A percentile compares a stretch with the other conserved stretches of the same genome.
Evolutionary conservation across 2,888 invertebrate species (phyloP).

Genomic region (Trachelus stipa): DNA sequence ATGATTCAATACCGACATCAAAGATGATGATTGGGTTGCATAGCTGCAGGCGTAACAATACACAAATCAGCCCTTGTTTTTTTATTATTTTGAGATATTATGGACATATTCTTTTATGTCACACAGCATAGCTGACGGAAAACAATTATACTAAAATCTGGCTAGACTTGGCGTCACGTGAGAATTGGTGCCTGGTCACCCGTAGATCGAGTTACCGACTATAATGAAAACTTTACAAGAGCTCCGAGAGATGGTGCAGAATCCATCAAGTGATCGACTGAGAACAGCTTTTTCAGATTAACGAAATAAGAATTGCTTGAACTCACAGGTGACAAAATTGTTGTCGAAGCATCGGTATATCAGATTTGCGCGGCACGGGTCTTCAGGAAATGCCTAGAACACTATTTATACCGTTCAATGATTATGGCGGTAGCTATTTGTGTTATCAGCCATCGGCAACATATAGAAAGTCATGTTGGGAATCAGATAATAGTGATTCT

Average conservation of each 20-base stretch:
- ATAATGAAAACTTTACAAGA: neutral
- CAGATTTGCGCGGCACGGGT: neutral
- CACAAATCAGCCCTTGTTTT: neutral
- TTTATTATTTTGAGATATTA: neutral
- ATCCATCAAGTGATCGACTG: neutral
- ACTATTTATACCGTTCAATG: neutral
- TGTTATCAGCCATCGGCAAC: neutral
- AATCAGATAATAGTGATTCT: neutral
- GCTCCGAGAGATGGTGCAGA: neutral
- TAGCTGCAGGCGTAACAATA: neutral
- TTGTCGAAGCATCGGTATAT: neutral
- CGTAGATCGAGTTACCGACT: neutral
- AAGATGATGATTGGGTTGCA: neutral
- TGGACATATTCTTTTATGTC: neutral
- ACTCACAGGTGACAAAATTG: neutral
- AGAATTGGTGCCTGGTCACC: neutral
- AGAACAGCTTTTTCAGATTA: neutral
- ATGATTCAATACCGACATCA: neutral
- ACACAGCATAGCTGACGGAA: neutral
- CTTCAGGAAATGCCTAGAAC: neutral
- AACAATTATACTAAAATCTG: neutral
- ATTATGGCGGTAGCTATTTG: neutral
- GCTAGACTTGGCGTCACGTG: neutral
- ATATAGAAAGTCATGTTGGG: neutral
- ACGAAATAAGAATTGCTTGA: neutral